phyloP scores from a whole-genome alignment of 2,797 vertebrate species.

The Helicolenus hilgendorfi region DNA sequence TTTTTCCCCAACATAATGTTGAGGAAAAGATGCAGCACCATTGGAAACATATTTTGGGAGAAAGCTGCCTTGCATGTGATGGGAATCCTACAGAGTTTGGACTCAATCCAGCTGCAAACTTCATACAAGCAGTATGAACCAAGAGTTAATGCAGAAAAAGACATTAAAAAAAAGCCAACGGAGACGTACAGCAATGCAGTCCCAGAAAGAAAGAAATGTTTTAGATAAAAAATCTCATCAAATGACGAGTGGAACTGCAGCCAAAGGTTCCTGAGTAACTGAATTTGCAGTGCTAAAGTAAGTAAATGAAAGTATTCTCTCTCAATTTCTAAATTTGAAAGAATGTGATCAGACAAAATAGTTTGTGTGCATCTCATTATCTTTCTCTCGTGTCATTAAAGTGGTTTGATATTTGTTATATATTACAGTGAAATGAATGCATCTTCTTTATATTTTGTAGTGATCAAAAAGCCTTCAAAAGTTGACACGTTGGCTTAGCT shows the following conservation, averaged over 20 bases:
- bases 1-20: background rate
- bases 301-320: slow-evolving; percentile 47
- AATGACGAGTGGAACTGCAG: slow-evolving; percentile 17
- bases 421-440: background rate
- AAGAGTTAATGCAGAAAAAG: slow-evolving; percentile 13
- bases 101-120: slow-evolving; percentile 25
- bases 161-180: slow-evolving; percentile 8
- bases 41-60: no score
- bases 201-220: background rate
- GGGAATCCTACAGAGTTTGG: slow-evolving; percentile 15
- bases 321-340: slow-evolving; percentile 24
- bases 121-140: background rate
- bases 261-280: slow-evolving; percentile 54
- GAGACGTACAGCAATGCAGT: background rate
- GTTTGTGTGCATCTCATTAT: slow-evolving; percentile 15
- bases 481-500: no score
- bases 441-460: background rate
- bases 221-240: slow-evolving; percentile 48
- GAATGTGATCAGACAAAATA: slow-evolving; percentile 39
- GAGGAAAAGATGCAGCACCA: background rate
- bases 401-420: background rate
- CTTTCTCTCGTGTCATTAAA: background rate
- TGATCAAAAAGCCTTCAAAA: background rate
- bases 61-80: background rate
- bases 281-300: slow-evolving; percentile 61